Percentiles rank a stretch among this genome's conserved stretches.
These are phyloP conservation scores for Microctonus brassicae DNA, from an alignment of 2,888 invertebrate species.

Conservation along the genomic window DNA sequence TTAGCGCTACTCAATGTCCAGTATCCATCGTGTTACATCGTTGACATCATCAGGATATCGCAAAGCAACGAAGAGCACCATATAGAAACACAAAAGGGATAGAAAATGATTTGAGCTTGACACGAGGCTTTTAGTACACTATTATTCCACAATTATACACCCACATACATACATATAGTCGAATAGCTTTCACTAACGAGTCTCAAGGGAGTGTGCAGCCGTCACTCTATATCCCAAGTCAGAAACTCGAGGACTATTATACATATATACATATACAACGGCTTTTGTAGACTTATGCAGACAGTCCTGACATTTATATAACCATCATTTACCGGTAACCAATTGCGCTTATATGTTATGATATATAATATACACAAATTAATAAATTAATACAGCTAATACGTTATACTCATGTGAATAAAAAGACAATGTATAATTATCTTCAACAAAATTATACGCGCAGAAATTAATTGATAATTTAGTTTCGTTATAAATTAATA, in stretches of 20 bases:
- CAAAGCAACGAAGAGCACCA: neutral
- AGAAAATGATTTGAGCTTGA: neutral
- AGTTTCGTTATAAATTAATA: too few relatives aligned
- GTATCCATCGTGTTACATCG: slow-evolving; percentile 49
- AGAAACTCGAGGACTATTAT: slow-evolving; percentile 46
- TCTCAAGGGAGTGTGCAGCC: slow-evolving; percentile 54
- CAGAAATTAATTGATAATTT: too few relatives aligned
- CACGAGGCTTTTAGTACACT: slow-evolving; percentile 1
- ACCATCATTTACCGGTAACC: neutral
- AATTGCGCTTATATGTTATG: neutral
- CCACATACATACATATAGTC: slow-evolving; percentile 14
- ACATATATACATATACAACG: too few relatives aligned
- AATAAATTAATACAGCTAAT: too few relatives aligned
- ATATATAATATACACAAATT: slow-evolving; percentile 8
- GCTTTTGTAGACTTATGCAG: slow-evolving; percentile 1
- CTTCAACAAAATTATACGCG: too few relatives aligned
- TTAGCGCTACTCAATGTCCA: slow-evolving; percentile 46
- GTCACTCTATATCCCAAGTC: slow-evolving; percentile 38
- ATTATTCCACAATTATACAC: neutral
- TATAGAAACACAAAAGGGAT: neutral
- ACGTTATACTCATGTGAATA: too few relatives aligned
- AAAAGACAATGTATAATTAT: too few relatives aligned
- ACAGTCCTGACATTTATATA: neutral
- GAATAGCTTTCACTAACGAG: slow-evolving; percentile 55
- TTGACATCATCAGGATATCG: slow-evolving; percentile 33